Percentiles rank a stretch among this genome's conserved stretches.
phyloP scores from a whole-genome alignment of 1,140 invertebrate genomes.

The Drosophila obscura region DNA sequence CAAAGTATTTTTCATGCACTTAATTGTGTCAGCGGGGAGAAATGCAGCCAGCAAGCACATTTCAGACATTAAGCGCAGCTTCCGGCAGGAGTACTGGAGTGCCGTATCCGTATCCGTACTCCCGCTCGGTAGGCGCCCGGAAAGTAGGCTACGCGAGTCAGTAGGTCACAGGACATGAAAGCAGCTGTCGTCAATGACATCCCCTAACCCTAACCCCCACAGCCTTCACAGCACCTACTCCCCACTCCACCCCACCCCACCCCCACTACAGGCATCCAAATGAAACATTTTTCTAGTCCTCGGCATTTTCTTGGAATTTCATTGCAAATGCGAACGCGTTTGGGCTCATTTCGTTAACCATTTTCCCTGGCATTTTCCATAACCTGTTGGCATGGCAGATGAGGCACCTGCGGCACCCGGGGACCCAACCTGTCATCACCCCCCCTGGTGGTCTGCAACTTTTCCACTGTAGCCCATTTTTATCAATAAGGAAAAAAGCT shows the following conservation, averaged over 20 bases:
- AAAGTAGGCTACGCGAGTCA: slow-evolving; percentile 75
- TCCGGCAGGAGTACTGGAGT: slow-evolving; percentile 37
- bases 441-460: slow-evolving; percentile 15
- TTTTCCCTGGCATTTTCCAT: slow-evolving; percentile 24
- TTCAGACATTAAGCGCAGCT: slow-evolving; percentile 49
- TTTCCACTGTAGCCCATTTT: slow-evolving; percentile 36
- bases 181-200: slow-evolving; percentile 63
- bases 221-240: no score
- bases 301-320: slow-evolving; percentile 40
- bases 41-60: slow-evolving; percentile 31
- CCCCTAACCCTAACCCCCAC: not conserved
- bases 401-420: no score
- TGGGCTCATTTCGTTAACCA: slow-evolving; percentile 43
- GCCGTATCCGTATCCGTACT: not conserved
- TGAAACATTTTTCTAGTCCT: slow-evolving; percentile 37
- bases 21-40: slow-evolving; percentile 69
- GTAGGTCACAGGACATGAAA: slow-evolving; percentile 71
- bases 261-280: slow-evolving; percentile 27
- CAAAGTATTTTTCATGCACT: slow-evolving; percentile 74
- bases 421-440: slow-evolving; percentile 26
- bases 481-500: slow-evolving; percentile 40
- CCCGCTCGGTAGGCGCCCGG: slow-evolving; percentile 39
- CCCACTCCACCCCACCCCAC: not conserved
- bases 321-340: slow-evolving; percentile 21
- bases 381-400: slow-evolving; percentile 21